phyloP scores from a whole-genome alignment of 2,888 invertebrate genomes.

The Desoria tigrina region DNA sequence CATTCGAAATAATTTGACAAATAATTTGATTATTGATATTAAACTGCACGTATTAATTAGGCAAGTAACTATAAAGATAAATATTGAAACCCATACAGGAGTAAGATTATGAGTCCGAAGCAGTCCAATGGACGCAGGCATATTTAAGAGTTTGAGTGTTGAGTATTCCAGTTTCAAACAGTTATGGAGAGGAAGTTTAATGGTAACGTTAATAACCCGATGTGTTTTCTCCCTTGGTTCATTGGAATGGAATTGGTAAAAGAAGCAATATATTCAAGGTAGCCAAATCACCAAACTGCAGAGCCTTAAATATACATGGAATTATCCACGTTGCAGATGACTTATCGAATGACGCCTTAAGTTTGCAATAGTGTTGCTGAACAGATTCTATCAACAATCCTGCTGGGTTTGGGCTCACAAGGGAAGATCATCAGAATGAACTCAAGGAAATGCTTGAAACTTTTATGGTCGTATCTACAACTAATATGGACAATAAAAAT shows the following conservation, averaged over 20 bases:
- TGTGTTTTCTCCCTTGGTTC: constrained; percentile 18
- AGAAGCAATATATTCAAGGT: constrained; percentile 40
- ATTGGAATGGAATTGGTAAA: constrained; percentile 32
- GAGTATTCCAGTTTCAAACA: constrained; percentile 44
- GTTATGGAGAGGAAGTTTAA: constrained; percentile 36
- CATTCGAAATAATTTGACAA: too few species aligned
- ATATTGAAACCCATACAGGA: constrained; percentile 21
- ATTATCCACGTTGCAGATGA: constrained; percentile 18
- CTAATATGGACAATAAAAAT: too few species aligned
- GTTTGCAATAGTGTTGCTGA: constrained; percentile 20
- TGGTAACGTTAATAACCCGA: constrained; percentile 27
- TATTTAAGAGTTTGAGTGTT: constrained; percentile 41
- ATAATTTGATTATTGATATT: too few species aligned
- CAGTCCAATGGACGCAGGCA: constrained; percentile 35
- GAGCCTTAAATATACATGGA: constrained; percentile 44
- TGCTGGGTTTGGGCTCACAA: too few species aligned
- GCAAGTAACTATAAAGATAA: too few species aligned
- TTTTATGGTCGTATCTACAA: too few species aligned
- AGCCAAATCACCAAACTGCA: constrained; percentile 38
- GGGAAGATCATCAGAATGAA: too few species aligned
- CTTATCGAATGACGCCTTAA: constrained; percentile 4
- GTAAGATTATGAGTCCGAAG: constrained; percentile 46
- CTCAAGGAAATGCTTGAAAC: too few species aligned
- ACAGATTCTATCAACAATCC: too few species aligned
- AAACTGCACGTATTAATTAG: not conserved